Conservation (phyloP, 2,797 vertebrate species). For the Chelmon rostratus region DNA sequence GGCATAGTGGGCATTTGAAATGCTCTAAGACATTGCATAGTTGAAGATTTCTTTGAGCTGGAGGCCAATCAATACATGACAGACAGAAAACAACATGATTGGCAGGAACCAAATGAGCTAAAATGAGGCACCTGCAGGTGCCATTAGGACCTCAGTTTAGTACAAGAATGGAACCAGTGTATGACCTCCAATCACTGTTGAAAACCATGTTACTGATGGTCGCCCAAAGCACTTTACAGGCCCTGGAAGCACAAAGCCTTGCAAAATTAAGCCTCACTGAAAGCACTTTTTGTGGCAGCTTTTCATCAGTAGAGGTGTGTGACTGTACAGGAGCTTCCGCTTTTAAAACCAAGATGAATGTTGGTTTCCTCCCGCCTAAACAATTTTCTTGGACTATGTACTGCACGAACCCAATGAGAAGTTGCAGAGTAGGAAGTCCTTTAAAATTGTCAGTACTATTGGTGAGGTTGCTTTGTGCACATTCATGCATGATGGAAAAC, state of each 20-base stretch:
- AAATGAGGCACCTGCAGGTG: not conserved
- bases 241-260: not conserved
- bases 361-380: not conserved
- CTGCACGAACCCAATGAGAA: not conserved
- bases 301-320: constrained; percentile 1
- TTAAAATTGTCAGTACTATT: not conserved
- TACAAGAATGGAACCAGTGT: not conserved
- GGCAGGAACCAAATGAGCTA: not conserved
- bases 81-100: not conserved
- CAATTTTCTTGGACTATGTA: not conserved
- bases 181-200: not conserved
- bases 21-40: not conserved
- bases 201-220: not conserved
- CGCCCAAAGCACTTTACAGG: not conserved
- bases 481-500: constrained; percentile 17
- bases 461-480: not conserved
- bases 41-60: not conserved
- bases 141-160: not conserved
- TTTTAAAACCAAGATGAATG: not conserved
- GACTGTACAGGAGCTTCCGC: not conserved
- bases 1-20: not conserved
- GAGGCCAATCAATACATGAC: not conserved
- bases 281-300: not conserved
- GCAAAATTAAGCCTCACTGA: not conserved
- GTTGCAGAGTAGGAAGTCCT: not conserved